Conservation (phyloP, 2,888 invertebrate genomes). For the Chalcis sispes region DNA sequence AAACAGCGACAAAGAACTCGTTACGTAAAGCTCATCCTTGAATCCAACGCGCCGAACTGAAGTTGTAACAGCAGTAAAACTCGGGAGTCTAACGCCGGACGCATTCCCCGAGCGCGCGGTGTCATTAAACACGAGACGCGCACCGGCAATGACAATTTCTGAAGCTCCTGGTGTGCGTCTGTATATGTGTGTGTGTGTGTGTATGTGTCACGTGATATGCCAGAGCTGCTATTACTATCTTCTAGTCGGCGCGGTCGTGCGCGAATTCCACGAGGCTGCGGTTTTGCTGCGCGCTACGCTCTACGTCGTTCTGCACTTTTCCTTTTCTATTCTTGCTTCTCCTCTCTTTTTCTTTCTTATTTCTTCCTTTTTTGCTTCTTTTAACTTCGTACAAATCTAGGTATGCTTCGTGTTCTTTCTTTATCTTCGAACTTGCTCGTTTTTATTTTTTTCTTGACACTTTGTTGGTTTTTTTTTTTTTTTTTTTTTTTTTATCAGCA, state of each 20-base stretch:
- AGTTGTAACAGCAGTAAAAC: not conserved
- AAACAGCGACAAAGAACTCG: not conserved
- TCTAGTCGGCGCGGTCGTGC: not conserved
- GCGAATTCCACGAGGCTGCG: slow-evolving; percentile 7
- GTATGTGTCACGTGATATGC: not conserved
- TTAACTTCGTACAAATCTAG: not conserved
- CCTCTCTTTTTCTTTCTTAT: not conserved
- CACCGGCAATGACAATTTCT: slow-evolving; percentile 13
- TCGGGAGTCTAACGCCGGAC: too few species aligned
- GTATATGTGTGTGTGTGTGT: too few species aligned
- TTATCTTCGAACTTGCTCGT: too few species aligned
- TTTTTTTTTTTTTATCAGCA: too few species aligned
- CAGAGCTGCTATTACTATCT: not conserved
- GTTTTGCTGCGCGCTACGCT: not conserved
- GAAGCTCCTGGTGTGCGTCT: not conserved
- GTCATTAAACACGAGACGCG: slow-evolving; percentile 52
- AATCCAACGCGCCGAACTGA: slow-evolving; percentile 4
- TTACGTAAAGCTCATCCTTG: slow-evolving; percentile 34
- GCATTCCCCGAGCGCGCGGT: slow-evolving; percentile 41
- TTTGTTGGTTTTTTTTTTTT: too few species aligned
- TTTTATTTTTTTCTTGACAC: too few species aligned
- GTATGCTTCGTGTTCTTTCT: too few species aligned
- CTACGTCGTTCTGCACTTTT: too few species aligned
- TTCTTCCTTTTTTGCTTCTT: not conserved
- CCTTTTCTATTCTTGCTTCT: not conserved